Percentiles rank a stretch among this genome's conserved stretches.
Conservation (phyloP, 2,797 vertebrate genomes). For the Antrozous pallidus region DNA sequence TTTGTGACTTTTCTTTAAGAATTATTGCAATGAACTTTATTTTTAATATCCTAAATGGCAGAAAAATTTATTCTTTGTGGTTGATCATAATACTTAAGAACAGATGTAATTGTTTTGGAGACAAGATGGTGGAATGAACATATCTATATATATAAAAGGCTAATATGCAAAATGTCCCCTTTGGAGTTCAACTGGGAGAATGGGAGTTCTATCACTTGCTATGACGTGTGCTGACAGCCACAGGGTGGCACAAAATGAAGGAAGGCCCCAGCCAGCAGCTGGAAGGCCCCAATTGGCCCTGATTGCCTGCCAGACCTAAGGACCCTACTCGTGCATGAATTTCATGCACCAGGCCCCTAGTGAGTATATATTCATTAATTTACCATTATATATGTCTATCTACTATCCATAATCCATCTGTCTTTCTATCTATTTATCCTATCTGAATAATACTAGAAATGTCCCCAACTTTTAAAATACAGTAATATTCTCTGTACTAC, state of each 20-base stretch:
- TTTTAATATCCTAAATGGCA: background rate
- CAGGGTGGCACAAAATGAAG: too few species aligned
- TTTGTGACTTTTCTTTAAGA: slow-evolving; percentile 29
- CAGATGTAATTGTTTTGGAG: background rate
- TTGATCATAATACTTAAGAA: background rate
- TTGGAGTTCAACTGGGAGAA: too few species aligned
- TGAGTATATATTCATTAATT: background rate
- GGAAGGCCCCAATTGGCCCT: too few species aligned
- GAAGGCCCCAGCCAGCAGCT: too few species aligned
- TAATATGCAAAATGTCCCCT: too few species aligned
- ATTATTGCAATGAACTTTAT: background rate
- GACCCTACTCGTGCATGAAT: too few species aligned
- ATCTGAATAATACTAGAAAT: background rate
- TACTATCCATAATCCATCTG: background rate
- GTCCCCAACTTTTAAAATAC: background rate
- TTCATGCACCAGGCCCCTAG: too few species aligned
- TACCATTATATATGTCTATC: background rate
- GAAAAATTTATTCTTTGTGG: slow-evolving; percentile 6
- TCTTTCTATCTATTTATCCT: background rate
- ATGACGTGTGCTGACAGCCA: too few species aligned
- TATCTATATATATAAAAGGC: too few species aligned
- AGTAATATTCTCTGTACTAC: background rate
- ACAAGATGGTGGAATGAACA: background rate
- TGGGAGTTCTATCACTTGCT: too few species aligned
- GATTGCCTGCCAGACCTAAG: too few species aligned